Base-by-base conservation (phyloP, 2,888 invertebrate genomes). In the Drosophila greeni region DNA sequence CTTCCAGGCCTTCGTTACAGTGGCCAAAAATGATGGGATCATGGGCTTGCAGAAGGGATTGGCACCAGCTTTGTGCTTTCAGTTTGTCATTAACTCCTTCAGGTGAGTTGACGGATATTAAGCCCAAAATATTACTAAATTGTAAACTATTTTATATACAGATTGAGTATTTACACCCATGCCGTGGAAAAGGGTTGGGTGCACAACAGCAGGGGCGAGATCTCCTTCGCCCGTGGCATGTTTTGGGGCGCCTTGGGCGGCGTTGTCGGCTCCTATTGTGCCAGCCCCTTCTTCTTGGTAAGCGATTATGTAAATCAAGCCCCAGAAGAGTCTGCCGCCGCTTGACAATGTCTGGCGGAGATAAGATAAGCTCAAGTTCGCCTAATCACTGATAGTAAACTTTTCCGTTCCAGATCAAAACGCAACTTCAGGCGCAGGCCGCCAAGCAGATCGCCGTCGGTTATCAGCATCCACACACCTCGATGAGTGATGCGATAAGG, bases 211-310 rank as follows among this genome's bases (percentile, higher is more conserved):
- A 79, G 92, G 14, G 95, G 95, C 0, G 90, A 92, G 14, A 91
- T 93, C 0, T 92, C 93, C 1, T 89, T 94, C 36, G 37, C 91
- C 0, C 91, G 91, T 54, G 94, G 94, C 33, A 91, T 94, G 0
- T 72, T 91, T 2, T 92, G 94, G 23, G 95, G 96, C 3, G 95
- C 95, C 0, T 71, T 92, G 1, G 94, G 96, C 16, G 97, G 97
- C 0, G 92, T 92, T 20, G 85, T 94, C 11, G 97, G 97, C 2
- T 94, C 94, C 11, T 91, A 93, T 64, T 90, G 93, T 5, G 96
- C 95, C 8, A 97, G 96, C 85, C 97, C 97, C 0, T 93, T 97
- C 84, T 97, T 95, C 88, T 90, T 98, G 89, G 95, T 94, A 89
- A 79, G 84, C n/a, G 9, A 33, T 47, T 75, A 77, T 75, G 72